Base-by-base conservation (phyloP, 30 jellyfish, hydroid and myxozoan species). In the Hydractinia echinata region DNA sequence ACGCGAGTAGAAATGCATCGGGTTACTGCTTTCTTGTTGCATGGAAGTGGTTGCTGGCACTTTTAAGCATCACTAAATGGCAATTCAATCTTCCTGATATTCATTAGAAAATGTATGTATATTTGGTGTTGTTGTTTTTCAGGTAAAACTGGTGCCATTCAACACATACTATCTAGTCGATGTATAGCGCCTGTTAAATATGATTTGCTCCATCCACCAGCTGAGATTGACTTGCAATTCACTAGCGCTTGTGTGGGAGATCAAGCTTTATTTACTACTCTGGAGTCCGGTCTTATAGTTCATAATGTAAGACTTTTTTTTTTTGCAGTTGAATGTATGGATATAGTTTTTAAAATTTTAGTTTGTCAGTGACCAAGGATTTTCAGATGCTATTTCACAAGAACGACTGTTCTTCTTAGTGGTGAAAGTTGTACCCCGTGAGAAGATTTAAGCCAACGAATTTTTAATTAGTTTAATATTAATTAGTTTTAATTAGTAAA, bases 121-220 rank as follows among this genome's bases (percentile, higher is more conserved):
- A 30, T 30, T 30, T 30, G 18, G 30, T 51, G n/a, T 10, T 72
- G 10, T 72, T 72, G 30, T 30, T 18, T 20, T 52, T 54, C 4
- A 77, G 85, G 85, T 11, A 21, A 60, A 11, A 18, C 77, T 4
- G 85, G 85, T 19, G 85, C 76, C 10, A 60, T 77, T 54, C 85
- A 64, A 5, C 55, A 77, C 30, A 6, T 8, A 60, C 79, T 76
- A 5, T 77, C 85, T 21, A 61, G 60, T 4, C 76, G 81, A 16
- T 77, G 85, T 60, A 54, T 77, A 56, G 66, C 44, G 1, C 85
- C 85, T 77, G 58, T 13, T 21, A 77, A 54, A 19, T 64, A 64
- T 51, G 74, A 64, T 64, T 11, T 19, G 5, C 72, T 54, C 60
- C 76, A 77, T 53, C 76, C 84, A 50, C 66, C 61, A 44, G 77